Evolutionary conservation across 2,888 invertebrate genomes (phyloP), one percentile per base, ranked within the genome.

Genomic region (Synergus gifuensis): DNA sequence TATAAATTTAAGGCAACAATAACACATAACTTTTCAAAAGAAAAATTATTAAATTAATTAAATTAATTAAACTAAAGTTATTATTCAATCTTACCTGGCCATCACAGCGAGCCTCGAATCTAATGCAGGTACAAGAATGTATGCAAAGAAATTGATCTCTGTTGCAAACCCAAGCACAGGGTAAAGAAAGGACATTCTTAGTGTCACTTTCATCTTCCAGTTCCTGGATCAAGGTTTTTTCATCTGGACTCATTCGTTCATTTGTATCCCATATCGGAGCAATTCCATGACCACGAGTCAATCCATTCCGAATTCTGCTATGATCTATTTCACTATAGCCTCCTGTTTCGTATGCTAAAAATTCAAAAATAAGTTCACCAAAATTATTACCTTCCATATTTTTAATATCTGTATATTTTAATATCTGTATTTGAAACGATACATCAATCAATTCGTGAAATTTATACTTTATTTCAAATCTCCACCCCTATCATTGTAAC

Each of bases 101-200:
- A 83, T 93, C 93, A 83, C 93, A 93, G 5, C 91, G 89, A 84
- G 90, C 91, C 79, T 94, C 93, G 88, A 94, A 92, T 18, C 94
- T 93, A 81, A 97, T 95, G 90, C 97, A 97, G 18, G 93, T 94
- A 90, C 97, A 96, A 44, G 95, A 93, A 67, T 92, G 92, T 7
- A 91, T 87, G 85, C 95, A 95, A 67, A 94, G 91, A 91, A 94
- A 94, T 86, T 95, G 94, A 69, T 92, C 93, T 81, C 83, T 83
- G 83, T 90, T 84, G 89, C 94, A 93, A 85, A 92, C 85, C 82
- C 90, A 87, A 78, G 92, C 89, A 88, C 93, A 93, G 1, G 89
- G 86, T 63, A 88, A 86, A 2, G 89, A 85, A 8, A 88, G 88
- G 3, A 87, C 86, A 22, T 87, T 80, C 9, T 84, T 83, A 28